A percentile compares a stretch with the other conserved stretches of the same genome.
phyloP scores from a whole-genome alignment of 2,888 invertebrate species.

The Plebejus argus region DNA sequence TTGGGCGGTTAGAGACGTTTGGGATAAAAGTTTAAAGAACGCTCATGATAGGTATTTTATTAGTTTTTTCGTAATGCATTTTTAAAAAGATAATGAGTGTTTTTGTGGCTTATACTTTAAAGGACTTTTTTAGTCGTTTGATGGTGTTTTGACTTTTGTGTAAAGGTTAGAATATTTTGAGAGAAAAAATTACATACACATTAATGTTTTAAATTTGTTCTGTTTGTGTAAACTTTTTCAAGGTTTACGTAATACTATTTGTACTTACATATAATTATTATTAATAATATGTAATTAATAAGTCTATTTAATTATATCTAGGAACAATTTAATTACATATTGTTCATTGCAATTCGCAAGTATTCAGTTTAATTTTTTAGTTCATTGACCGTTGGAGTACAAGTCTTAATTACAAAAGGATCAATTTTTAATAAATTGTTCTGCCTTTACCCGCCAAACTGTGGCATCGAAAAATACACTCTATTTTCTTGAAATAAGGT shows the following conservation, averaged over 20 bases:
- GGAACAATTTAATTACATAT: no score
- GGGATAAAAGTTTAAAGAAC: constrained; percentile 38
- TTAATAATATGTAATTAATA: no score
- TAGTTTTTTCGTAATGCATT: constrained; percentile 23
- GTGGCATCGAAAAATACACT: constrained; percentile 45
- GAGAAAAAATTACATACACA: background rate
- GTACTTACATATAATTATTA: no score
- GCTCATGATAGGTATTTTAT: constrained; percentile 37
- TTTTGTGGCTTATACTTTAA: constrained; percentile 9
- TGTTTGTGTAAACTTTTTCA: background rate
- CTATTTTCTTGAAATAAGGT: background rate
- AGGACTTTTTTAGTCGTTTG: background rate
- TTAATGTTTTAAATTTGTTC: background rate
- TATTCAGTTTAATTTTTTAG: background rate
- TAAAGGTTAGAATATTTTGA: background rate
- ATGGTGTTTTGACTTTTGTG: background rate
- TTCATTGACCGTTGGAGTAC: constrained; percentile 35
- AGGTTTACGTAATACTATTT: background rate
- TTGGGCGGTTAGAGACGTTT: constrained; percentile 18
- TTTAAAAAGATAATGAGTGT: constrained; percentile 15
- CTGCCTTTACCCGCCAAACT: constrained; percentile 75
- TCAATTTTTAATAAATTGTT: constrained; percentile 59
- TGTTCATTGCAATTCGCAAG: no score
- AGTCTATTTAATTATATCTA: no score
- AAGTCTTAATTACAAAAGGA: constrained; percentile 57